Percentiles rank a stretch among this genome's conserved stretches.
Evolutionary conservation across 2,888 invertebrate genomes (phyloP).

Genomic region (Apodemia mormo): DNA sequence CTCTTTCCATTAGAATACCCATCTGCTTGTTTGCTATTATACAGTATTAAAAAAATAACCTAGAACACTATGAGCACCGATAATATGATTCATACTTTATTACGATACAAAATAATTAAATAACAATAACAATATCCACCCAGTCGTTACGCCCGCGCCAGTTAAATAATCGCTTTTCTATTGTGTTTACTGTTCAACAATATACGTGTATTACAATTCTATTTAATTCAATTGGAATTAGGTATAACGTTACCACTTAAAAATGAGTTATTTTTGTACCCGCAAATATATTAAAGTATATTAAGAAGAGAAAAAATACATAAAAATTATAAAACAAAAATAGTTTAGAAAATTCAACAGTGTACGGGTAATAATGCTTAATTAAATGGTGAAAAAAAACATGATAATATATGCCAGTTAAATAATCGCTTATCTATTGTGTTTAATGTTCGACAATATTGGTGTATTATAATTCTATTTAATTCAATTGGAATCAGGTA

Average conservation of each 20-base stretch:
- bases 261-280: neutral
- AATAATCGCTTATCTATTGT: neutral
- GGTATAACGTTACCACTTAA: neutral
- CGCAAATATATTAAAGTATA: too few relatives aligned
- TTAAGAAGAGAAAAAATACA: too few relatives aligned
- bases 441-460: neutral
- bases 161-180: neutral
- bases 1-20: too few relatives aligned
- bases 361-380: too few relatives aligned
- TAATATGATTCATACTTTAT: neutral
- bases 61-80: neutral
- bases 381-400: too few relatives aligned
- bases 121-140: neutral
- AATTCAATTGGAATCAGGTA: neutral
- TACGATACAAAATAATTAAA: conserved; percentile 7
- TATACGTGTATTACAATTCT: neutral
- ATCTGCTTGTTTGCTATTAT: too few relatives aligned
- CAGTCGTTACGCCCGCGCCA: neutral
- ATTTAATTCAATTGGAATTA: neutral
- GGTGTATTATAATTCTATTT: neutral
- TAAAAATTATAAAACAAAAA: too few relatives aligned
- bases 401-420: neutral
- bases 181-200: neutral
- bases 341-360: too few relatives aligned
- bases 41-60: too few relatives aligned